Percentiles rank a stretch among this genome's conserved stretches.
These are phyloP conservation scores for Caenorhabditis sp. DNA, from an alignment of 2,888 invertebrate species.

Conservation along the genomic window DNA sequence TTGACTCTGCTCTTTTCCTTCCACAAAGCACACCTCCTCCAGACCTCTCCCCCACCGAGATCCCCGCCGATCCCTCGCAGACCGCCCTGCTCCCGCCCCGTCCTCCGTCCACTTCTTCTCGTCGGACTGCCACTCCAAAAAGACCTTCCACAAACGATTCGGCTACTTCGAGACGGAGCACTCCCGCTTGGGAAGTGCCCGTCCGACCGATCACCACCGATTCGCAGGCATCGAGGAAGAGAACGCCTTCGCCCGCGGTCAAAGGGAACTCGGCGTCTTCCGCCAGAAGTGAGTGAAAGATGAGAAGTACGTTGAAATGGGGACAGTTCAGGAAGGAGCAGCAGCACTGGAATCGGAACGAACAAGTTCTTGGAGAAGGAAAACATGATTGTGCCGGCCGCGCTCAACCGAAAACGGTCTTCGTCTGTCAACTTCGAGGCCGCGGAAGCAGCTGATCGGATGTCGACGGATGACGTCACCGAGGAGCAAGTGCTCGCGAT, in stretches of 20 bases:
- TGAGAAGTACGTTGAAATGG: neutral
- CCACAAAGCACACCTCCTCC: neutral
- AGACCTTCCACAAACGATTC: constrained; percentile 39
- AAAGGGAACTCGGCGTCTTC: constrained; percentile 20
- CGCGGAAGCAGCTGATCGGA: constrained; percentile 29
- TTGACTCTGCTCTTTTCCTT: neutral
- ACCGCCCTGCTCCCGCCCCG: constrained; percentile 54
- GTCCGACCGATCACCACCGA: constrained; percentile 34
- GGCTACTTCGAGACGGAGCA: constrained; percentile 17
- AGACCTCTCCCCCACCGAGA: constrained; percentile 61
- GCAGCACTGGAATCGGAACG: constrained; percentile 35
- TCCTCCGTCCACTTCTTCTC: constrained; percentile 21
- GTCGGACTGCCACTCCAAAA: constrained; percentile 5
- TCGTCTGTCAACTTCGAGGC: constrained; percentile 28
- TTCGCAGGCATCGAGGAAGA: constrained; percentile 20
- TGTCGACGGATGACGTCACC: constrained; percentile 42
- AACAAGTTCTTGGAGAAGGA: constrained; percentile 70
- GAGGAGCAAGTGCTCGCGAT: constrained; percentile 50
- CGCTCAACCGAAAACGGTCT: constrained; percentile 50
- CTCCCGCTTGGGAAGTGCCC: constrained; percentile 33
- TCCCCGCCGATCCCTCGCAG: constrained; percentile 40
- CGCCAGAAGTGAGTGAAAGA: neutral
- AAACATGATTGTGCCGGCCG: constrained; percentile 71
- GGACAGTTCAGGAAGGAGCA: constrained; percentile 42
- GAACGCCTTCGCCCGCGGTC: constrained; percentile 27